phyloP scores from a whole-genome alignment of 2,888 invertebrate species.

The Xanthia icteritia region DNA sequence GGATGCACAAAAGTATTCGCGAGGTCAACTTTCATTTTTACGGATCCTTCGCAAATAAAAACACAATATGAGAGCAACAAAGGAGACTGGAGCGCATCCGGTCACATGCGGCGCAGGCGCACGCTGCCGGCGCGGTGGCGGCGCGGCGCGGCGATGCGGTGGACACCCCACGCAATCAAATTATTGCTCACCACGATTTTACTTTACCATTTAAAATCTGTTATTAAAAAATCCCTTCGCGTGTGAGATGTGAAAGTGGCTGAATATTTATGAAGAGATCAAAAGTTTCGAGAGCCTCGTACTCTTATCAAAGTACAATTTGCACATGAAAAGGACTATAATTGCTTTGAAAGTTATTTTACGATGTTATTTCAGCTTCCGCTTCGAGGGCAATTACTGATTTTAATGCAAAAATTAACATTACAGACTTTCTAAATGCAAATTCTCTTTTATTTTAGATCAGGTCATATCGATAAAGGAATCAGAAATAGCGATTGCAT shows the following conservation, averaged over 20 bases:
- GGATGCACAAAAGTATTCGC: slow-evolving; percentile 69
- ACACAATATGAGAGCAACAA: slow-evolving; percentile 78
- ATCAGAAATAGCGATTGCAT: slow-evolving; percentile 32
- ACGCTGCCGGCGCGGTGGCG: not conserved
- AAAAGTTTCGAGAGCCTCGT: slow-evolving; percentile 74
- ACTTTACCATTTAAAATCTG: slow-evolving; percentile 69
- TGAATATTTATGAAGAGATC: slow-evolving; percentile 85
- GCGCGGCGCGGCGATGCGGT: not conserved
- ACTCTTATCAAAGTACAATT: slow-evolving; percentile 77
- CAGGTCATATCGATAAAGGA: slow-evolving; percentile 48
- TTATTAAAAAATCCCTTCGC: slow-evolving; percentile 76
- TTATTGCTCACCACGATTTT: slow-evolving; percentile 67
- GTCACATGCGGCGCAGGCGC: slow-evolving; percentile 55
- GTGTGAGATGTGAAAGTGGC: slow-evolving; percentile 82
- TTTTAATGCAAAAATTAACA: slow-evolving; percentile 74
- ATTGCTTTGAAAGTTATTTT: slow-evolving; percentile 84
- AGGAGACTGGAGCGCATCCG: slow-evolving; percentile 75
- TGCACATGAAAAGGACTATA: slow-evolving; percentile 77
- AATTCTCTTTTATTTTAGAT: slow-evolving; percentile 73
- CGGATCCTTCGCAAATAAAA: slow-evolving; percentile 79
- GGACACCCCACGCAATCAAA: slow-evolving; percentile 71
- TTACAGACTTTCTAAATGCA: slow-evolving; percentile 78
- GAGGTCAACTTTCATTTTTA: slow-evolving; percentile 84
- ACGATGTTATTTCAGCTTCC: slow-evolving; percentile 71
- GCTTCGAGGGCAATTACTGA: slow-evolving; percentile 71